Evolutionary conservation across 2,797 vertebrate genomes (phyloP).

Genomic region (Silurus lanzhouensis): DNA sequence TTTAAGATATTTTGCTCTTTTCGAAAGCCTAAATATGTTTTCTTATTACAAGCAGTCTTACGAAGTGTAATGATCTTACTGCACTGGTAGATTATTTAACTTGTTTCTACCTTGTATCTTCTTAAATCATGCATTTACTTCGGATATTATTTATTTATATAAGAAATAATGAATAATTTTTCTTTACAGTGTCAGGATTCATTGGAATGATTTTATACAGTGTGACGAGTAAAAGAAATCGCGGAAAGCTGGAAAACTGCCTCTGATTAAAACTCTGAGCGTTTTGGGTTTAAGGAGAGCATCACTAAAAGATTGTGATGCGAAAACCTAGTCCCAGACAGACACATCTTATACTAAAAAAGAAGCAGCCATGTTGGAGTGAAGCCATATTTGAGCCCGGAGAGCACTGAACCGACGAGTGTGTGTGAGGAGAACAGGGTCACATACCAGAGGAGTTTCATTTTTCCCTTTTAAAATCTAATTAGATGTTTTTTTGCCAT

Average conservation of each 20-base stretch:
- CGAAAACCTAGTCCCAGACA: background rate
- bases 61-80: no score
- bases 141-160: no score
- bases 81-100: no score
- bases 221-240: background rate
- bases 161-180: no score
- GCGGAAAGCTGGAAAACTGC: background rate
- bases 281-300: background rate
- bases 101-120: no score
- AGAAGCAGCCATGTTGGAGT: background rate
- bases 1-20: no score
- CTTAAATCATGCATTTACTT: no score
- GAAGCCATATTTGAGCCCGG: background rate
- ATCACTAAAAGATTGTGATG: background rate
- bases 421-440: slow-evolving; percentile 55
- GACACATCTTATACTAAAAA: background rate
- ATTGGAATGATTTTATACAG: background rate
- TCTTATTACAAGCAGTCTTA: no score
- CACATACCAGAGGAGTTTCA: slow-evolving; percentile 62
- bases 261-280: background rate
- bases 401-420: slow-evolving; percentile 5
- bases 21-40: no score
- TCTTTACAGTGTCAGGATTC: background rate
- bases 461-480: slow-evolving; percentile 61
- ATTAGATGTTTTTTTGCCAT: slow-evolving; percentile 57